Evolutionary conservation across 30 jellyfish, hydroid and myxozoan species (phyloP), one percentile per base, ranked within the genome.

Genomic region (Aurelia sp.): DNA sequence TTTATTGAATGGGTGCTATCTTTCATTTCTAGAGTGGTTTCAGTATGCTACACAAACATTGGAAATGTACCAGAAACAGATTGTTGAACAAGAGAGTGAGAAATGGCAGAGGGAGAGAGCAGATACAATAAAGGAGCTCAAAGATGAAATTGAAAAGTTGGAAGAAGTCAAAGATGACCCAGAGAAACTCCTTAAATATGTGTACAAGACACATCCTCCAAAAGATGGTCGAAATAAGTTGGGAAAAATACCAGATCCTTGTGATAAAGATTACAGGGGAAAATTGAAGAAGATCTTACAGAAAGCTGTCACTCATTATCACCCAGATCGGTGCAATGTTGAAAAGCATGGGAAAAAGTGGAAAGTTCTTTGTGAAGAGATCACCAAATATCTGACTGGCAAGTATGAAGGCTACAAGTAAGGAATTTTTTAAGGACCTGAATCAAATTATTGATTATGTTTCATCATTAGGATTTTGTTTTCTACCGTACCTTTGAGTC

Each of bases 351-450:
- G 96, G 4, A 62, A 44, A 37, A 76, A 69, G 18, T 67, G 90
- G 90, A 76, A 76, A 35, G 96, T 87, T 73, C 66, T 86, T 18
- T 74, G 84, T 21, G 89, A 86, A 62, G 95, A 86, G 27, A 86
- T 86, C 70, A 44, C 79, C 85, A 86, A 74, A 66, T 22, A 47
- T 41, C 33, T 86, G 3, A 86, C 89, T 5, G 9, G 70, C 1
- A 66, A 66, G 51, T 76, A 74, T 47, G 95, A 86, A 44, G 55
- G 55, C 55, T 44, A 44, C 10, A 44, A 44, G 55, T 44, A 44
- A 44, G 51, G 51, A 40, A 40, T 5, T 40, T 1, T 27, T 27
- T 27, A 40, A 44, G 55, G 55, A 44, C 0, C 6, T 44, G 55
- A 13, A 5, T 1, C 1, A 0, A 1, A 44, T 44, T 10, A 44